A percentile compares a stretch with the other conserved stretches of the same genome.
phyloP scores from a whole-genome alignment of 2,113 vertebrate genomes.

The Bambusicola thoracicus region DNA sequence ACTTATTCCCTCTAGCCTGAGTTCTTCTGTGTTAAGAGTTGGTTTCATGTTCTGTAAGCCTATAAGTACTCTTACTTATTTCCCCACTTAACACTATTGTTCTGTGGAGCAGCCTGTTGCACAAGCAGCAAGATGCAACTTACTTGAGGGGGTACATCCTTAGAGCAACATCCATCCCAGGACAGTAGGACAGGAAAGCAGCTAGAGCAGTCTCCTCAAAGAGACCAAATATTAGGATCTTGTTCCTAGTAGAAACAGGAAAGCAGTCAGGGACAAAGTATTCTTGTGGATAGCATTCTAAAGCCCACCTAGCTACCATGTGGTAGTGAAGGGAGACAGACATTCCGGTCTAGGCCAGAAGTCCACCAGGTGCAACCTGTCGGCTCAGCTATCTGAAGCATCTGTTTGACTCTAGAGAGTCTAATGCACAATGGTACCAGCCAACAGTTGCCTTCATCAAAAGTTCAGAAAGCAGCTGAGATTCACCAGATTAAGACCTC shows the following conservation, averaged over 20 bases:
- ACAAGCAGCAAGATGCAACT: conserved; percentile 26
- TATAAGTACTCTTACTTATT: not conserved
- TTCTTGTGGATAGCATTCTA: not conserved
- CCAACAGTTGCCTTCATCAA: not conserved
- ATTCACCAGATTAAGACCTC: not conserved
- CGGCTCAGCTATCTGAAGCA: not conserved
- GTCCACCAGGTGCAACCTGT: not conserved
- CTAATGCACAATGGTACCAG: not conserved
- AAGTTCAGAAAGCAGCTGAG: not conserved
- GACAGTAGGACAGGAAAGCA: conserved; percentile 86
- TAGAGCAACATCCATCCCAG: conserved; percentile 86
- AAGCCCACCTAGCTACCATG: not conserved
- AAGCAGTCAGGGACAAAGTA: not conserved
- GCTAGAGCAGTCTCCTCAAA: conserved; percentile 87
- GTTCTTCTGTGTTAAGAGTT: not conserved
- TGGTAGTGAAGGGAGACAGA: not conserved
- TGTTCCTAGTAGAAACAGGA: conserved; percentile 75
- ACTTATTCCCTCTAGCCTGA: not conserved
- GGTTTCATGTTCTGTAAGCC: not conserved
- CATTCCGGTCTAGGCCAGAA: not conserved
- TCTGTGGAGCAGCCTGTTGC: not conserved
- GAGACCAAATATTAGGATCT: conserved; percentile 87
- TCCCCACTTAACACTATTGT: not conserved
- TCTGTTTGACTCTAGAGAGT: not conserved
- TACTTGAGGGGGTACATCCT: conserved; percentile 88